Conservation (phyloP, 1,140 invertebrate genomes). For the Arion vulgaris region DNA sequence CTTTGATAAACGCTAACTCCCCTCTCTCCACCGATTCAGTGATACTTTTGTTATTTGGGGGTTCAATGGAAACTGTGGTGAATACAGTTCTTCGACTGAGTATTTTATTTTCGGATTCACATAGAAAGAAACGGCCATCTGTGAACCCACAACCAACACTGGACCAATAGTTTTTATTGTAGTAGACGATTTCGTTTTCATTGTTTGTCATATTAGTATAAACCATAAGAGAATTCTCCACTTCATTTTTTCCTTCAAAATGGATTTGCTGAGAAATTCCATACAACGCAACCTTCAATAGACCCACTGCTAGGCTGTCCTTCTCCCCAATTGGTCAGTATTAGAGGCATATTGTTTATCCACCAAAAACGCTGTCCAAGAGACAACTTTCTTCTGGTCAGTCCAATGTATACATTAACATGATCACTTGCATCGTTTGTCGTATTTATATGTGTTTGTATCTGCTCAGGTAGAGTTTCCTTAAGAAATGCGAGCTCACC, state of each 20-base stretch:
- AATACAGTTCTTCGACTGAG: too few relatives aligned
- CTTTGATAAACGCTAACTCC: neutral
- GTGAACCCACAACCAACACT: conserved; percentile 13
- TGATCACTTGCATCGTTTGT: neutral
- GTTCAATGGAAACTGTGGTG: neutral
- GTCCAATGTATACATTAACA: neutral
- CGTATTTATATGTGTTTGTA: neutral
- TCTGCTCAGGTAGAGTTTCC: neutral
- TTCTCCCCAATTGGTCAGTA: neutral
- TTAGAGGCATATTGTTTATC: conserved; percentile 9
- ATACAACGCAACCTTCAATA: neutral
- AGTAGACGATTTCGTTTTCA: too few relatives aligned
- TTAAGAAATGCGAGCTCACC: neutral
- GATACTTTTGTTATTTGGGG: neutral
- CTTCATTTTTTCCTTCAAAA: neutral
- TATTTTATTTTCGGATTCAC: neutral
- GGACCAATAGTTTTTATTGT: neutral
- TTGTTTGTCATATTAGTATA: too few relatives aligned
- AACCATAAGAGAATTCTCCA: too few relatives aligned
- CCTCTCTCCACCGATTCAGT: neutral
- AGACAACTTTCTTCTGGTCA: neutral
- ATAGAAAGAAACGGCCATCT: neutral
- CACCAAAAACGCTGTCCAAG: neutral
- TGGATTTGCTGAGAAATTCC: neutral
- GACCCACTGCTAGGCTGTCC: neutral